A percentile compares a stretch with the other conserved stretches of the same genome.
phyloP scores from a whole-genome alignment of 2,113 vertebrate species.

The Takifugu bimaculatus region DNA sequence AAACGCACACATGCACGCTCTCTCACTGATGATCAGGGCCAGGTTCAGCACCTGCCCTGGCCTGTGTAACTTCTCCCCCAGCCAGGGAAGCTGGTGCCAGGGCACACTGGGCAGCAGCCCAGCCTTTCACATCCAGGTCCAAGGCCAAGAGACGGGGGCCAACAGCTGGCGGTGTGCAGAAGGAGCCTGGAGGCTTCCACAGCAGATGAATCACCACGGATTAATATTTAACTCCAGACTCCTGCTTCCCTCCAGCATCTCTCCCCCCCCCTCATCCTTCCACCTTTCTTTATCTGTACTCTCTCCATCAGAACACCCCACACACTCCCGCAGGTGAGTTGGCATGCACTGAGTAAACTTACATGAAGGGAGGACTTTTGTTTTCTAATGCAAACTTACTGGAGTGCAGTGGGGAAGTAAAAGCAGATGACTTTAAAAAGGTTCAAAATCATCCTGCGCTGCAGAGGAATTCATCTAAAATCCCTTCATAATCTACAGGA shows the following conservation, averaged over 20 bases:
- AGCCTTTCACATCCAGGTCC: slow-evolving; percentile 64
- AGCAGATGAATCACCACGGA: slow-evolving; percentile 76
- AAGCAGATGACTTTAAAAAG: too few species aligned
- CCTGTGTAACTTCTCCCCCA: slow-evolving; percentile 43
- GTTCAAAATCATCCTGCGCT: too few species aligned
- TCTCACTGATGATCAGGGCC: slow-evolving; percentile 25
- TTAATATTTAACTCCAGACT: slow-evolving; percentile 80
- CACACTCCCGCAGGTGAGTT: slow-evolving; percentile 50
- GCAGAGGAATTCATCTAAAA: too few species aligned
- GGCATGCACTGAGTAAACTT: slow-evolving; percentile 41
- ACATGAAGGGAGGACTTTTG: neutral
- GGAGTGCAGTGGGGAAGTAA: too few species aligned
- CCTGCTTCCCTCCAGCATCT: slow-evolving; percentile 71
- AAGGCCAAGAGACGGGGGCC: slow-evolving; percentile 63
- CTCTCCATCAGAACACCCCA: slow-evolving; percentile 44
- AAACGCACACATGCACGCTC: slow-evolving; percentile 19
- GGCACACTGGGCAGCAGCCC: slow-evolving; percentile 69
- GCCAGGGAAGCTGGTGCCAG: slow-evolving; percentile 68
- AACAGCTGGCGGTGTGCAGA: slow-evolving; percentile 76
- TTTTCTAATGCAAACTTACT: slow-evolving; percentile 25
- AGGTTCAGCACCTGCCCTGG: slow-evolving; percentile 69
- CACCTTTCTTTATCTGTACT: slow-evolving; percentile 25
- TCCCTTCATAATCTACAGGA: too few species aligned
- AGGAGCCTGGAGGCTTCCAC: slow-evolving; percentile 73
- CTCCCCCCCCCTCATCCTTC: slow-evolving; percentile 42